A percentile compares a stretch with the other conserved stretches of the same genome.
phyloP scores from a whole-genome alignment of 2,797 vertebrate species.

The Gouania willdenowi region DNA sequence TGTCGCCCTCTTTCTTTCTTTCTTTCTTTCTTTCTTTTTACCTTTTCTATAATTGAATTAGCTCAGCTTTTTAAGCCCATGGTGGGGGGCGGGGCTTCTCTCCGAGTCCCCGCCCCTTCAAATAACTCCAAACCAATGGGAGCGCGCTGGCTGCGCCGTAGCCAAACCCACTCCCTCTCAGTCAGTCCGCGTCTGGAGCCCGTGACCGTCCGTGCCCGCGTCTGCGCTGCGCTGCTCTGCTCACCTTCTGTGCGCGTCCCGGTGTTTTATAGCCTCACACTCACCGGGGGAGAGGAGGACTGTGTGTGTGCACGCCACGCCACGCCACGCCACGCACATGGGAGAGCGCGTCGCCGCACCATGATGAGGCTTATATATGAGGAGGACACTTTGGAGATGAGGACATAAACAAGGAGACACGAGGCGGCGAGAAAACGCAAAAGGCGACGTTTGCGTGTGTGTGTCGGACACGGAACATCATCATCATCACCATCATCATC shows the following conservation, averaged over 20 bases:
- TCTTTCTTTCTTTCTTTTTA: constrained; percentile 57
- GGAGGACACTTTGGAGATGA: constrained; percentile 63
- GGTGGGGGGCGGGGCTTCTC: constrained; percentile 74
- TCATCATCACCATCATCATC: too few species aligned
- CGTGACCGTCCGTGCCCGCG: constrained; percentile 57
- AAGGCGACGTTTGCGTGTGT: too few species aligned
- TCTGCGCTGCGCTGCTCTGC: constrained; percentile 44
- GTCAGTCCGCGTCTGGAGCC: constrained; percentile 71
- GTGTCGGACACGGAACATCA: too few species aligned
- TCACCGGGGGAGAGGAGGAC: constrained; percentile 47
- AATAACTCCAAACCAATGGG: constrained; percentile 80
- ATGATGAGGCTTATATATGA: constrained; percentile 66
- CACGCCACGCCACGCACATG: constrained; percentile 64
- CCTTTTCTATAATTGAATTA: constrained; percentile 86
- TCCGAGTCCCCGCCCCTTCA: constrained; percentile 77
- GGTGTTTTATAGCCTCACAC: constrained; percentile 66
- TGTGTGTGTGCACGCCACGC: too few species aligned
- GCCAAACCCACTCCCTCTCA: constrained; percentile 70
- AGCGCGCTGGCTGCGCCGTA: constrained; percentile 66
- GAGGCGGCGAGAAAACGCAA: constrained; percentile 50
- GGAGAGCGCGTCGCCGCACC: constrained; percentile 49
- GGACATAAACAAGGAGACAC: constrained; percentile 59
- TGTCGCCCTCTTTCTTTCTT: too few species aligned
- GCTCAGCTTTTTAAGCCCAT: constrained; percentile 77
- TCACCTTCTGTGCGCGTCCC: constrained; percentile 59